A percentile compares a stretch with the other conserved stretches of the same genome.
Evolutionary conservation across 2,888 invertebrate genomes (phyloP).

Genomic region (Andrena marginata): DNA sequence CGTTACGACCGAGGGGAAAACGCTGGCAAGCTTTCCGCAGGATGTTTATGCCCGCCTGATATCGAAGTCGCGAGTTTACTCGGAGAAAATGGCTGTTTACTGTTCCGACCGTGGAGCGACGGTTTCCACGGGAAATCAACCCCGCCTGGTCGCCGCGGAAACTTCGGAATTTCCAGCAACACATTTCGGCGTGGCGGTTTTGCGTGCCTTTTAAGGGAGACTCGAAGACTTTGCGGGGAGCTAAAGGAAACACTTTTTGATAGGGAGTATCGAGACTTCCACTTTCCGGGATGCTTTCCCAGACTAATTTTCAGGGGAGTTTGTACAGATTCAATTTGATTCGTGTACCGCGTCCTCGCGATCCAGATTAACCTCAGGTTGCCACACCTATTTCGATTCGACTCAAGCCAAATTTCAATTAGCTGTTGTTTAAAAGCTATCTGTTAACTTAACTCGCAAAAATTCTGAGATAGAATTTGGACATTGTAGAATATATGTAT

Average conservation of each 20-base stretch:
- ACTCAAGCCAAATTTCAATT: no score
- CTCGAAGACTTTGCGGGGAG: not conserved
- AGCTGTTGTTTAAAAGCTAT: no score
- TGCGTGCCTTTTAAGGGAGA: not conserved
- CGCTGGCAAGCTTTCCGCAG: not conserved
- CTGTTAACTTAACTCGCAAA: no score
- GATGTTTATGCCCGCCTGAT: constrained; percentile 19
- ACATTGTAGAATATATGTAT: no score
- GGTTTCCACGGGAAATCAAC: constrained; percentile 18
- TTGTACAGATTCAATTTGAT: no score
- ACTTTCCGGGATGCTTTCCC: no score
- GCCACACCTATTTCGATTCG: no score
- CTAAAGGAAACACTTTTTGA: not conserved
- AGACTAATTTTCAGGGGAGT: no score
- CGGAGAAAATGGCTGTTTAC: constrained; percentile 28
- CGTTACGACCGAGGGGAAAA: not conserved
- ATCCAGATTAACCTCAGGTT: no score
- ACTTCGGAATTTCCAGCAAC: constrained; percentile 5
- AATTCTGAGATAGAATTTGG: no score
- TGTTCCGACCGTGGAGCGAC: not conserved
- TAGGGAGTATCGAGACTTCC: not conserved
- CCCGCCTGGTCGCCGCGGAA: not conserved
- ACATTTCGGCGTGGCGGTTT: constrained; percentile 4
- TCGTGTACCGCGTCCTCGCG: no score
- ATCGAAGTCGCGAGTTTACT: constrained; percentile 10